Evolutionary conservation across 2,113 vertebrate genomes (phyloP), one percentile per base, ranked within the genome.

Genomic region (Amblyornis subalaris): DNA sequence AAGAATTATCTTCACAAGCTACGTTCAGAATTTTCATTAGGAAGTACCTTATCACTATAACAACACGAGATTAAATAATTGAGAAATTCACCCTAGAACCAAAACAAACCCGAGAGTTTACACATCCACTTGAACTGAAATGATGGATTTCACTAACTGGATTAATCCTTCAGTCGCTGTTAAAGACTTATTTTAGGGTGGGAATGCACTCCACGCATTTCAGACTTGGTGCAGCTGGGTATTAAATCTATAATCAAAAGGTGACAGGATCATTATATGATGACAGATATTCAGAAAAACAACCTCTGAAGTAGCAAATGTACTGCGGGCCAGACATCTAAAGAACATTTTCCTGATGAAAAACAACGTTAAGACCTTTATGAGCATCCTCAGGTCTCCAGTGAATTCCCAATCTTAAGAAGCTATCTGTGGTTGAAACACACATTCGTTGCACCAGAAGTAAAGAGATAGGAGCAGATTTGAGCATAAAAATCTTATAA

Each of bases 51-150:
- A 91, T 89, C 81, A 10, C 54, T 94, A 18, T 42, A 87, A 92
- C 20, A 96, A 89, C 73, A 91, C 14, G 42, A 85, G 87, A 91
- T 89, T 79, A 94, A 94, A 58, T 70, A 82, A 88, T 70, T 69
- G 66, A 89, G 77, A 91, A 85, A 91, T 76, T 69, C 50, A 73
- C 45, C 70, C 66, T 50, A 54, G 84, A 95, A 85, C 29, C 50
- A 88, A 86, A 85, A 83, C 58, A 85, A 91, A 58, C 22, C 67
- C 22, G 71, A 23, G 44, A 38, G 45, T 71, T 84, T 60, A 71
- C 65, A n/a, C 12, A 92, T 8, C 14, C 55, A 58, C 75, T 96
- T 54, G 35, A 83, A 77, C 33, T 42, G 55, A 83, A 93, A 73
- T 28, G 36, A 53, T 36, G 3, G 21, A 35, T 94, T 78, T 87